A percentile compares a stretch with the other conserved stretches of the same genome.
Conservation (phyloP, 1,140 invertebrate species). For the Argopecten irradians region DNA sequence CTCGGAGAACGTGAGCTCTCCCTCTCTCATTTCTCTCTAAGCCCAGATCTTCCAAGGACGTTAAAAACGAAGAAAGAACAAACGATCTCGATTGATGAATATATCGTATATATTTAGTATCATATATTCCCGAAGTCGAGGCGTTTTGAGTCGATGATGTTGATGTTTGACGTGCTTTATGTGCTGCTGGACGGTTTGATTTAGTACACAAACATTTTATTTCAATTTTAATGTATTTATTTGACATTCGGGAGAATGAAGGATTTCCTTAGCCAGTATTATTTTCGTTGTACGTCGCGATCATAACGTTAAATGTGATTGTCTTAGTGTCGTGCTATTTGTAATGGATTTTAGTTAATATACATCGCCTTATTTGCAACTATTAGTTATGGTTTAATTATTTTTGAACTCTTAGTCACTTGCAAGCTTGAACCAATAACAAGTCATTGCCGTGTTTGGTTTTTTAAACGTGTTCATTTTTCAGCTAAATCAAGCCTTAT, state of each 20-base stretch:
- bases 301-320: not conserved
- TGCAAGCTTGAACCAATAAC: not conserved
- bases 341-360: conserved; percentile 14
- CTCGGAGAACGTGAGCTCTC: conserved; percentile 49
- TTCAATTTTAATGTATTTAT: conserved; percentile 19
- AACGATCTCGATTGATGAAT: not conserved
- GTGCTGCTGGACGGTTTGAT: conserved; percentile 12
- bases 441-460: not conserved
- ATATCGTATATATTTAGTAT: no score
- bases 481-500: conserved; percentile 17
- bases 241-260: conserved; percentile 11
- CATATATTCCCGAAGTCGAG: not conserved
- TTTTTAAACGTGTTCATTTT: conserved; percentile 19
- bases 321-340: not conserved
- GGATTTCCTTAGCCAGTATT: not conserved
- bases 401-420: not conserved
- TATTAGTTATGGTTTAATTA: not conserved
- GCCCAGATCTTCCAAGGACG: not conserved
- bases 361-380: not conserved
- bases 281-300: not conserved
- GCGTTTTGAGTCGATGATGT: not conserved
- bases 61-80: not conserved
- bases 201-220: conserved; percentile 13
- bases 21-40: conserved; percentile 59
- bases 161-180: conserved; percentile 13